These are phyloP conservation scores for Damaliscus lunatus DNA, from an alignment of 2,113 vertebrate genomes.

Conservation along the genomic window DNA sequence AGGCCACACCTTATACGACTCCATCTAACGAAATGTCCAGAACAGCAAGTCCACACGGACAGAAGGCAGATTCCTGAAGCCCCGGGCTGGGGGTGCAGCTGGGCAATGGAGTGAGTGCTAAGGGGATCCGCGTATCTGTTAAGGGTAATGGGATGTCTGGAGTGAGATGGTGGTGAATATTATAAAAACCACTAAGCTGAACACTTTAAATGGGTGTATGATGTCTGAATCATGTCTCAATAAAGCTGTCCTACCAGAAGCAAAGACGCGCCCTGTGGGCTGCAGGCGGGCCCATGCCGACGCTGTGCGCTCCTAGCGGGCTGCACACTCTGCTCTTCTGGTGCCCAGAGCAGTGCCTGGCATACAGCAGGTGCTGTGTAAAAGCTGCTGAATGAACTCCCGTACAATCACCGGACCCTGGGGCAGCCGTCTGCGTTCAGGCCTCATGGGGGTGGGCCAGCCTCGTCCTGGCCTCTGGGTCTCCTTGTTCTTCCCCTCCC, in stretches of 20 bases:
- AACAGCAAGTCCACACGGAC: neutral
- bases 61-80: neutral
- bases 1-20: neutral
- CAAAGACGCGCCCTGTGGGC: neutral
- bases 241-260: neutral
- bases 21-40: neutral
- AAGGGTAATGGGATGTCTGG: neutral
- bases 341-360: neutral
- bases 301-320: accelerated
- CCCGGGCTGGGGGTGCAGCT: neutral
- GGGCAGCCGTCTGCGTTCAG: neutral
- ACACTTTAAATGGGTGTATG: neutral
- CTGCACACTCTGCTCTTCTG: neutral
- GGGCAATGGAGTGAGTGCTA: neutral
- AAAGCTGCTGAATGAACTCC: neutral
- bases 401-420: accelerated
- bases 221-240: neutral
- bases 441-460: neutral
- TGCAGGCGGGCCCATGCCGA: accelerated
- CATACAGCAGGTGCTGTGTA: neutral
- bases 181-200: neutral
- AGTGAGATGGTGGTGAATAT: neutral
- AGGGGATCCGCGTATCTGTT: neutral
- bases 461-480: neutral
- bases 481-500: neutral